Evolutionary conservation across 2,888 invertebrate genomes (phyloP), one percentile per base, ranked within the genome.

Genomic region (Drosophila multiciliata): DNA sequence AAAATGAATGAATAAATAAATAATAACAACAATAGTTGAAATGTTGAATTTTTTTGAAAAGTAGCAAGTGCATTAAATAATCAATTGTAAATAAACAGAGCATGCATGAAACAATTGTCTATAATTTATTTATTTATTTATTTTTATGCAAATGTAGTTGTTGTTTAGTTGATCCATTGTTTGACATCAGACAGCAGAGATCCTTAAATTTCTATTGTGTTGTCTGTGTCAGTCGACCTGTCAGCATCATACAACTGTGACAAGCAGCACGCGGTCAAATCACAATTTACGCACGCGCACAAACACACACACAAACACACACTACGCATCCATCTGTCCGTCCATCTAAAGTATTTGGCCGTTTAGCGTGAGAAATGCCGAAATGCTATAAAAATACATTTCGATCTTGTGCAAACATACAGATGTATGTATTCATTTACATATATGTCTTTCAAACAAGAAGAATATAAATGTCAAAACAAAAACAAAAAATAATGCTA

Each of bases 211-310:
- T 7, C 23, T 23, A 45, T 45, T 45, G 45, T 45, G 23, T 15
- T 45, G 29, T 4, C 12, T 53, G 26, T 53, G 53, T 59, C 54
- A 33, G 35, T 20, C 7, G 15, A 80, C 64, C 38, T 83, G 83
- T 83, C 80, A 71, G 57, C 67, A 68, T 67, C 66, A 60, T 59
- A 60, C 66, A 72, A 70, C 54, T 74, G 52, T 87, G 87, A 83
- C 83, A 84, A 79, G 65, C 54, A 84, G 79, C 87, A 87, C 87
- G 83, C 87, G 84, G 82, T 29, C 40, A 20, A 45, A 23, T 15
- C 45, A 45, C 45, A 29, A 1, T 29, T 29, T 29, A 42, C 42
- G 11, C 11, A 42, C 11, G 11, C 11, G 11, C 11, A 3, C 20
- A 12, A 1, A 12, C 6, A 6, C 1, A n/a, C 11, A 1, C 42